These are phyloP conservation scores for Lamprologus ornatipinnis DNA, from an alignment of 2,113 vertebrate genomes.

Conservation along the genomic window DNA sequence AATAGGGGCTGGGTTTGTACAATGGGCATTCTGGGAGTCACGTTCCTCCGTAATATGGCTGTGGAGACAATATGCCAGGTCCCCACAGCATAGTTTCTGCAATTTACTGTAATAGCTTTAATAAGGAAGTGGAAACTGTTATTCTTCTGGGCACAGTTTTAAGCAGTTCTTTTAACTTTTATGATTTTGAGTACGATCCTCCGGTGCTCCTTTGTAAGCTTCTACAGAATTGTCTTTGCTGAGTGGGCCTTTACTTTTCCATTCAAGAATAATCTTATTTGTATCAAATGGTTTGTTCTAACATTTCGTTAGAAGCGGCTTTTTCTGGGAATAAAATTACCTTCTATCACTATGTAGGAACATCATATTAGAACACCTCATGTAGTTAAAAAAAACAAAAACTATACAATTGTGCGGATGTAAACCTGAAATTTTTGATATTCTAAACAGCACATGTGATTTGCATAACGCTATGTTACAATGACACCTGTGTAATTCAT, in stretches of 20 bases:
- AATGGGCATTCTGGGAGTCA: neutral
- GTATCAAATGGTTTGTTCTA: neutral
- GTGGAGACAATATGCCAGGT: neutral
- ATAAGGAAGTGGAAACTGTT: neutral
- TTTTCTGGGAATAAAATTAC: neutral
- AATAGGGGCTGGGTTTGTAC: neutral
- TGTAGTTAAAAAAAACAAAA: neutral
- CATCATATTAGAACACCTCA: neutral
- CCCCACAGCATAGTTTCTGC: neutral
- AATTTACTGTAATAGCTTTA: neutral
- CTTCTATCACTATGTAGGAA: neutral
- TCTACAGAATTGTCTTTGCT: neutral
- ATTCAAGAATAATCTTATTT: neutral
- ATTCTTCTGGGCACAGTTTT: neutral
- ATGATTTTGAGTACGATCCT: neutral
- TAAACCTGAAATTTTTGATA: neutral
- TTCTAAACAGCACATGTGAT: neutral
- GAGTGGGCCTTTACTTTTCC: neutral
- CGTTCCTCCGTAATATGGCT: neutral
- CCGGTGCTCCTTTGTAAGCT: neutral
- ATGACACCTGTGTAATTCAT: neutral
- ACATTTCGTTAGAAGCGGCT: neutral
- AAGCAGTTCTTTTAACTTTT: neutral
- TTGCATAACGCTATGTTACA: neutral
- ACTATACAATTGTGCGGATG: neutral